Evolutionary conservation across 2,888 invertebrate species (phyloP), one percentile per base, ranked within the genome.

Genomic region (Dione vanillae): DNA sequence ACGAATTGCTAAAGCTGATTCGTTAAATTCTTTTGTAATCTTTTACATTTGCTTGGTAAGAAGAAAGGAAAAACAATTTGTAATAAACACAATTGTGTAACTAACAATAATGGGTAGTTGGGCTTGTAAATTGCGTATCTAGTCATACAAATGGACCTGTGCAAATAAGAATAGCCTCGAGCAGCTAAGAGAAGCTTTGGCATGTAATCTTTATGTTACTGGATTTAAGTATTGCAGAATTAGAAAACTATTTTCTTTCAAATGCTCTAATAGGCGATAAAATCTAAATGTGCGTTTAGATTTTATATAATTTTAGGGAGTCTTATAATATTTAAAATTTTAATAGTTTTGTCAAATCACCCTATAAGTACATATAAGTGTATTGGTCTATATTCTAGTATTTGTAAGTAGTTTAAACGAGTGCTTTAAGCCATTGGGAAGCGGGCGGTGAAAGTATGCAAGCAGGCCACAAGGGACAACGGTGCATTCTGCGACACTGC

Each of bases 371-470:
- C 16, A 16, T 54, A 47, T 37, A 10, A 20, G 27, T 37, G 35
- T 65, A 58, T 58, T 68, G 47, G 12, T 40, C 37, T 62, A 67
- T 61, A 47, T 56, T 47, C 27, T 62, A 54, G 59, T 54, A 51
- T 65, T 19, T 66, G 20, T 8, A 70, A 69, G 70, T 51, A 40
- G 78, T 81, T 75, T 78, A 80, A 84, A 84, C 81, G 82, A 74
- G 78, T 82, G 76, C 82, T 84, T 85, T 85, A 84, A 84, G 84
- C 83, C 78, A 86, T 86, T 85, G 84, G 86, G 85, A 87, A 87
- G 84, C 82, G 80, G 82, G 78, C 49, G 89, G 92, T 90, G 92
- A 91, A 92, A 92, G 92, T 91, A 91, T 87, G 89, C 87, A 89
- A 88, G 84, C 83, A 78, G 87, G 85, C 84, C 88, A 85, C 84